These are phyloP conservation scores for Agrochola lota DNA, from an alignment of 2,888 invertebrate genomes.

Conservation along the genomic window DNA sequence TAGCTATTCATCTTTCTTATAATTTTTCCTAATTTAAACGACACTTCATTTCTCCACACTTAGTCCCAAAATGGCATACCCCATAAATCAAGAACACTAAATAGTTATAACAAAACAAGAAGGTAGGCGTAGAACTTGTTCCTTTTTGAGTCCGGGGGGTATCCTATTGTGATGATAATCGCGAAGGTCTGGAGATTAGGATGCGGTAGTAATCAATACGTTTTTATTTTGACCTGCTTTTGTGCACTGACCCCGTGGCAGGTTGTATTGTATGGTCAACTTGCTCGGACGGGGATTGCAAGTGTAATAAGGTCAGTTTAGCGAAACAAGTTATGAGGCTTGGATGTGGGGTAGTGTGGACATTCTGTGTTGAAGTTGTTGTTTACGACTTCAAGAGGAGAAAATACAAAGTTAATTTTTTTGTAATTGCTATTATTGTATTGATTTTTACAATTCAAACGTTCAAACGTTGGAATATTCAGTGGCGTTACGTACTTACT, in stretches of 20 bases:
- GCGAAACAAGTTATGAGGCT: constrained; percentile 37
- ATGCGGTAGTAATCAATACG: constrained; percentile 80
- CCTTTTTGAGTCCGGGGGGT: constrained; percentile 78
- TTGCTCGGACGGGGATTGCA: constrained; percentile 64
- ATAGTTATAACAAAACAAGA: constrained; percentile 72
- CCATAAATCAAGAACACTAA: constrained; percentile 56
- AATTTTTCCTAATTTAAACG: too few species aligned
- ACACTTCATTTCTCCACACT: background rate
- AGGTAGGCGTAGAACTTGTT: constrained; percentile 71
- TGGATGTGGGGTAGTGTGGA: background rate
- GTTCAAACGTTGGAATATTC: background rate
- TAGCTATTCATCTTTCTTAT: background rate
- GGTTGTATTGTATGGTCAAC: constrained; percentile 80
- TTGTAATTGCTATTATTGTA: background rate
- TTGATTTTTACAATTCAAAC: too few species aligned
- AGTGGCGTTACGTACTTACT: background rate
- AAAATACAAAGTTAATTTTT: background rate
- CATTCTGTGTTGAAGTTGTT: background rate
- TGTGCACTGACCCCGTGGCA: constrained; percentile 83
- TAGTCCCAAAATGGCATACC: constrained; percentile 10
- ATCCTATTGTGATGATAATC: constrained; percentile 83
- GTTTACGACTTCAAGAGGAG: constrained; percentile 18
- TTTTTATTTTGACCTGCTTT: constrained; percentile 72
- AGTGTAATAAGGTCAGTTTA: constrained; percentile 55
- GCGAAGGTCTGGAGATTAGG: constrained; percentile 71